Evolutionary conservation across 2,113 vertebrate genomes (phyloP).

Genomic region (Acanthochromis polyacanthus): DNA sequence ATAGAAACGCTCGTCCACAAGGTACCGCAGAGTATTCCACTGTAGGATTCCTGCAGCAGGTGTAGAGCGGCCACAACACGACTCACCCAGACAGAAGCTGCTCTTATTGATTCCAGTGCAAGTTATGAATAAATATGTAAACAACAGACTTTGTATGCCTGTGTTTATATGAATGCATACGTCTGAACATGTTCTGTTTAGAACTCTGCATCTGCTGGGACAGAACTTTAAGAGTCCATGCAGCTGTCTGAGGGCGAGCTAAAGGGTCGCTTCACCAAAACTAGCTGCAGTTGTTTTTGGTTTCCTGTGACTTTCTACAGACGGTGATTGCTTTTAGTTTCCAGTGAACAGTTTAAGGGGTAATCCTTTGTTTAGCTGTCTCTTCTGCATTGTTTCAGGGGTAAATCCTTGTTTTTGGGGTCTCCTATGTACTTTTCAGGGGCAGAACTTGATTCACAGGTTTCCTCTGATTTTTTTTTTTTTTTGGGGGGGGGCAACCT

Average conservation of each 20-base stretch:
- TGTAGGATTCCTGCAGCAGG: conserved; percentile 15
- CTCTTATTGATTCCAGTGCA: background rate
- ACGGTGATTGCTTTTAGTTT: too few relatives aligned
- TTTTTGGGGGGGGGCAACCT: too few relatives aligned
- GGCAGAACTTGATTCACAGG: too few relatives aligned
- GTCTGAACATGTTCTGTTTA: background rate
- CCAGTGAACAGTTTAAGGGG: too few relatives aligned
- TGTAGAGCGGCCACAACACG: background rate
- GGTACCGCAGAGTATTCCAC: conserved; percentile 2
- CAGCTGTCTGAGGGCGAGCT: background rate
- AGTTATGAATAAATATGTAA: conserved; percentile 5
- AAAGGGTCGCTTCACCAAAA: background rate
- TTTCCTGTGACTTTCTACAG: background rate
- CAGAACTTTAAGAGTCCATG: too few relatives aligned
- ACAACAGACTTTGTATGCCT: background rate
- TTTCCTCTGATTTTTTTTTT: too few relatives aligned
- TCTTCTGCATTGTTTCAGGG: too few relatives aligned
- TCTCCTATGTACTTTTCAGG: too few relatives aligned
- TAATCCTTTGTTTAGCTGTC: too few relatives aligned
- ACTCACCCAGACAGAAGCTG: too few relatives aligned
- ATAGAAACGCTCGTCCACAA: conserved; percentile 26
- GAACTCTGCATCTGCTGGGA: background rate
- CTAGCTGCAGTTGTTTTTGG: background rate
- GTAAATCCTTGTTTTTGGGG: too few relatives aligned
- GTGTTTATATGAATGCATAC: conserved; percentile 6